A percentile compares a stretch with the other conserved stretches of the same genome.
These are phyloP conservation scores for Eremophila alpestris DNA, from an alignment of 2,797 vertebrate species.

Conservation along the genomic window DNA sequence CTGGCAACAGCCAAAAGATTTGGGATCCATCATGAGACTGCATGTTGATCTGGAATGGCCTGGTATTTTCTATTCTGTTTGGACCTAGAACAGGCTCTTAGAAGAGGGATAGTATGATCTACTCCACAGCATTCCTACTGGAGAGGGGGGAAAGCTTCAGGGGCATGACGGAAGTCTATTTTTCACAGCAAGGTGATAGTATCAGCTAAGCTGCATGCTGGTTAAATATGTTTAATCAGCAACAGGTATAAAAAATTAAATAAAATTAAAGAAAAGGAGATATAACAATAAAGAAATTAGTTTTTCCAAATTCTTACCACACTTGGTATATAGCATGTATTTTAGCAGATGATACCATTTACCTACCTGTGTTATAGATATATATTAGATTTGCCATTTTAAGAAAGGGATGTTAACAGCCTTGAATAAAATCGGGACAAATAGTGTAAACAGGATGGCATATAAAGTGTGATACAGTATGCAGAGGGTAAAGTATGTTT, in stretches of 20 bases:
- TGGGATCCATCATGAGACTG: background rate
- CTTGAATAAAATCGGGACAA: conserved; percentile 58
- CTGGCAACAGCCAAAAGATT: background rate
- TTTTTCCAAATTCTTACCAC: conserved; percentile 21
- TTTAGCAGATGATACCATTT: conserved; percentile 39
- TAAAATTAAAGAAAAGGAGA: background rate
- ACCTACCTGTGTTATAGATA: conserved; percentile 27
- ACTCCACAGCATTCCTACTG: background rate
- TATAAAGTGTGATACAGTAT: conserved; percentile 77
- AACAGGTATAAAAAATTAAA: background rate
- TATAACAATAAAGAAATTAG: background rate
- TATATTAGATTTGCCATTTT: conserved; percentile 23
- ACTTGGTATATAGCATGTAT: background rate
- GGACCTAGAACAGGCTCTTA: background rate
- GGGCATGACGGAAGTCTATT: background rate
- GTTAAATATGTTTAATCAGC: background rate
- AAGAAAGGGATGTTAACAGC: conserved; percentile 60
- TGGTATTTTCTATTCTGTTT: background rate
- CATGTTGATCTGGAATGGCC: background rate
- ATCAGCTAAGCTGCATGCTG: background rate
- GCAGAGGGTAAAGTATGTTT: conserved; percentile 73
- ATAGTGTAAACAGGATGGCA: conserved; percentile 79
- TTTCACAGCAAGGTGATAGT: background rate
- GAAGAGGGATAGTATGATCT: background rate
- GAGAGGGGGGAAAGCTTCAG: background rate